Evolutionary conservation across 2,797 vertebrate species (phyloP), one percentile per base, ranked within the genome.

Genomic region (Mionectes olivaceus): DNA sequence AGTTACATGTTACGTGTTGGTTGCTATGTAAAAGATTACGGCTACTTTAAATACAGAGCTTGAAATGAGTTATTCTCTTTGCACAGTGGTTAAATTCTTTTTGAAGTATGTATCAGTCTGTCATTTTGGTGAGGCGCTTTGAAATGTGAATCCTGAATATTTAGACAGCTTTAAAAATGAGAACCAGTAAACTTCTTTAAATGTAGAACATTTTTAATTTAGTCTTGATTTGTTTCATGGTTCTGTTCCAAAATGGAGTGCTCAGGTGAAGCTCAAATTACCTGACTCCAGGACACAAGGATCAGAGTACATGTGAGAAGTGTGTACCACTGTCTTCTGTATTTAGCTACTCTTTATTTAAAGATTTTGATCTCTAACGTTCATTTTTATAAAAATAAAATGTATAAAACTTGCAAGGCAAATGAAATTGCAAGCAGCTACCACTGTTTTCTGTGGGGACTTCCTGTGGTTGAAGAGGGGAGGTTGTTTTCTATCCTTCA

Each of bases 21-120:
- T 89, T 81, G 61, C 69, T 57, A 4, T 44, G 77, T 83, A 76
- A 83, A 87, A 80, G 74, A 59, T 70, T 52, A 61, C 27, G 67
- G 68, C 60, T 67, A 67, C 90, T 95, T 95, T 39, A 93, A 95
- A 94, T 80, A 61, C 87, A 96, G 90, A 95, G 92, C 91, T 94
- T 94, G 91, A 94, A 95, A 94, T 70, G 1, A 81, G 43, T 95
- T 94, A 37, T 30, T 95, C 7, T 37, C 39, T 53, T 63, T 52
- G 64, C 13, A 23, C 0, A 1, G 12, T 32, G 22, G 32, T 68
- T 74, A 37, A 79, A 43, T 79, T 83, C 4, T 83, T 91, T 75
- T 14, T 70, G 49, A 80, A 61, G 37, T 46, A 35, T 13, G 8
- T 76, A 35, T 39, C 32, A 30, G 12, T 55, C 53, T 77, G 65